Conservation (phyloP, 2,888 invertebrate species). For the Dicroscelio sp. region DNA sequence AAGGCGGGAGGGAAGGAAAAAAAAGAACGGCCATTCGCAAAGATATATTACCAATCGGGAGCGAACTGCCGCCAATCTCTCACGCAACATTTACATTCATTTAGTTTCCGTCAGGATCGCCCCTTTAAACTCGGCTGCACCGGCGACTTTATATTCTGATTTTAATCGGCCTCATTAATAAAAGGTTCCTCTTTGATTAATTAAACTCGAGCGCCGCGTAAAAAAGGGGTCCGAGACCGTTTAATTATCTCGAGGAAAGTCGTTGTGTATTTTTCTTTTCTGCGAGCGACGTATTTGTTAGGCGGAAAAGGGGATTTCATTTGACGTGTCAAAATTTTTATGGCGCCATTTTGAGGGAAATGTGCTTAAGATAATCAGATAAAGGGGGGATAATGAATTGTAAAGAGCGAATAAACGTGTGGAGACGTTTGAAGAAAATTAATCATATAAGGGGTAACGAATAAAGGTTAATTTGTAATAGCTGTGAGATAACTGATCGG, state of each 20-base stretch:
- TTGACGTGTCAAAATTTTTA: neutral
- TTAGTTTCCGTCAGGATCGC: constrained; percentile 60
- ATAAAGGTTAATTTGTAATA: too few species aligned
- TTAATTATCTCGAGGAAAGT: constrained; percentile 61
- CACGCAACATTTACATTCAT: constrained; percentile 79
- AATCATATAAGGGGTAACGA: too few species aligned
- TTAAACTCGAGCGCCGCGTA: constrained; percentile 46
- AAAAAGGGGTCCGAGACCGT: constrained; percentile 47
- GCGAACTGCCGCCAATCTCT: constrained; percentile 63
- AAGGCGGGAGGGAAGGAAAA: too few species aligned
- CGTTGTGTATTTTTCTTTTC: constrained; percentile 47
- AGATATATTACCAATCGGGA: constrained; percentile 69
- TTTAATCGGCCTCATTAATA: constrained; percentile 76
- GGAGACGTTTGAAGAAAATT: too few species aligned
- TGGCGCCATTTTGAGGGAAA: neutral
- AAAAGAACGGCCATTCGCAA: constrained; percentile 42
- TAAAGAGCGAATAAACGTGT: too few species aligned
- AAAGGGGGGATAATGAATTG: too few species aligned
- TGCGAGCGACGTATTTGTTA: too few species aligned
- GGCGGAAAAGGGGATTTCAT: neutral
- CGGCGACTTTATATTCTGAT: constrained; percentile 70
- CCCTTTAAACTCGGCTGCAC: constrained; percentile 57
- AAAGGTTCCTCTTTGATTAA: constrained; percentile 73
- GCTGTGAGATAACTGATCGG: too few species aligned
- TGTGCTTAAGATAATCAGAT: too few species aligned